phyloP scores from a whole-genome alignment of 2,797 vertebrate species.

The Anguilla anguilla region DNA sequence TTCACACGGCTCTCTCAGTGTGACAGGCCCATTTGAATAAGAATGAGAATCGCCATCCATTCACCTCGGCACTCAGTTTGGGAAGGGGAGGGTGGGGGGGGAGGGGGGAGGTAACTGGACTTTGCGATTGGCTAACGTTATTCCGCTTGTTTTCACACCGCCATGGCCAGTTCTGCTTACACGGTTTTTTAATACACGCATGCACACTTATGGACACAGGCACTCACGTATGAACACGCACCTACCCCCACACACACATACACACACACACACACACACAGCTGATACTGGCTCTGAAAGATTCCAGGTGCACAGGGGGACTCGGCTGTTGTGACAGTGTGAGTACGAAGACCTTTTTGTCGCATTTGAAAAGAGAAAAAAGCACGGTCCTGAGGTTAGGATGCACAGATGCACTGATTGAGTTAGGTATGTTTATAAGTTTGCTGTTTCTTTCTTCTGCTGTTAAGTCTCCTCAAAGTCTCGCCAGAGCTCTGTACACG shows the following conservation, averaged over 20 bases:
- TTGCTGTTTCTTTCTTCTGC: not conserved
- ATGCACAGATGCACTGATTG: not conserved
- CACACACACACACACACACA: slow-evolving; percentile 55
- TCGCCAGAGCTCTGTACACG: not conserved
- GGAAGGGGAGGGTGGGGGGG: slow-evolving; percentile 40
- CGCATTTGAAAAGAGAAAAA: not conserved
- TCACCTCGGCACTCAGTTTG: slow-evolving; percentile 69
- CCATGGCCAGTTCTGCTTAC: slow-evolving; percentile 63
- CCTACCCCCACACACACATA: slow-evolving; percentile 49
- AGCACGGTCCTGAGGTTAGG: not conserved
- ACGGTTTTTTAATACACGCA: slow-evolving; percentile 50
- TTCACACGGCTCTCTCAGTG: slow-evolving; percentile 75
- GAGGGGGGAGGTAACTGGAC: slow-evolving; percentile 41
- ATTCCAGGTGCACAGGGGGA: slow-evolving; percentile 37
- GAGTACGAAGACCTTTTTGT: slow-evolving; percentile 53
- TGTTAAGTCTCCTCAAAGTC: not conserved
- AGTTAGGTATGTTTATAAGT: not conserved
- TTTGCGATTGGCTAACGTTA: slow-evolving; percentile 58
- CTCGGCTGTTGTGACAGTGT: slow-evolving; percentile 48
- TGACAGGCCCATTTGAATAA: slow-evolving; percentile 90
- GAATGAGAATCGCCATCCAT: slow-evolving; percentile 85
- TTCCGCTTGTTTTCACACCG: slow-evolving; percentile 72
- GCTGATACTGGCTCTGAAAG: slow-evolving; percentile 48
- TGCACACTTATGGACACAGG: slow-evolving; percentile 31
- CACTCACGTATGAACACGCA: slow-evolving; percentile 33